Evolutionary conservation across 2,888 invertebrate species (phyloP).

Genomic region (Hyposoter dolosus): DNA sequence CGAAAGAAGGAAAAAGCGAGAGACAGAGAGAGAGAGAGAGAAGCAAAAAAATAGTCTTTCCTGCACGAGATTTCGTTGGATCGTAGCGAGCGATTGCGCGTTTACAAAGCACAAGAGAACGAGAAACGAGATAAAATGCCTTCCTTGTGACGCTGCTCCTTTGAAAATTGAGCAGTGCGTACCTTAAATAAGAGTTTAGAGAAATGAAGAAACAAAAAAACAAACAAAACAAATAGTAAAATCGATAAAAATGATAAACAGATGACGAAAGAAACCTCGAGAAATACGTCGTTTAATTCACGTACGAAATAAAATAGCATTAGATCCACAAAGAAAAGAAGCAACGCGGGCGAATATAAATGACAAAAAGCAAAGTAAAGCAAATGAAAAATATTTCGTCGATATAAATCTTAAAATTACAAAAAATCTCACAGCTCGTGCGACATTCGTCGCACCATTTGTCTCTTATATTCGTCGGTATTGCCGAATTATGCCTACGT

Average conservation of each 20-base stretch:
- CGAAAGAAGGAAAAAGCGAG: background rate
- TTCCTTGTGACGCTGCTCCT: conserved; percentile 76
- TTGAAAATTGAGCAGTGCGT: conserved; percentile 63
- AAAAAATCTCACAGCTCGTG: background rate
- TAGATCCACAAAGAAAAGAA: conserved; percentile 58
- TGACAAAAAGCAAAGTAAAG: background rate
- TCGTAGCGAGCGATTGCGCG: conserved; percentile 43
- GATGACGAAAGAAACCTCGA: conserved; percentile 46
- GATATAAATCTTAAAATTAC: background rate
- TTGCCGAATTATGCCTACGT: conserved; percentile 64
- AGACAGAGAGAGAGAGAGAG: background rate
- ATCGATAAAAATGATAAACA: conserved; percentile 36
- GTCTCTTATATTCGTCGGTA: conserved; percentile 24
- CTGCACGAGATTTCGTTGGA: conserved; percentile 13
- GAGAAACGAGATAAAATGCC: conserved; percentile 73
- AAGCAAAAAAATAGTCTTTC: background rate
- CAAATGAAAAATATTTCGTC: background rate
- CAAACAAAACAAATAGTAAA: conserved; percentile 27
- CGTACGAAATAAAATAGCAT: conserved; percentile 75
- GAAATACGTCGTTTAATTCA: conserved; percentile 75
- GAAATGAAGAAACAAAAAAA: conserved; percentile 33
- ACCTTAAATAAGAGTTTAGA: conserved; percentile 67
- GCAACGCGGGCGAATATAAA: conserved; percentile 18
- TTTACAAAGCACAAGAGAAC: conserved; percentile 69
- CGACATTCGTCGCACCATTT: conserved; percentile 11